Conservation (phyloP, 1,140 invertebrate genomes). For the Drosophila mojavensis region DNA sequence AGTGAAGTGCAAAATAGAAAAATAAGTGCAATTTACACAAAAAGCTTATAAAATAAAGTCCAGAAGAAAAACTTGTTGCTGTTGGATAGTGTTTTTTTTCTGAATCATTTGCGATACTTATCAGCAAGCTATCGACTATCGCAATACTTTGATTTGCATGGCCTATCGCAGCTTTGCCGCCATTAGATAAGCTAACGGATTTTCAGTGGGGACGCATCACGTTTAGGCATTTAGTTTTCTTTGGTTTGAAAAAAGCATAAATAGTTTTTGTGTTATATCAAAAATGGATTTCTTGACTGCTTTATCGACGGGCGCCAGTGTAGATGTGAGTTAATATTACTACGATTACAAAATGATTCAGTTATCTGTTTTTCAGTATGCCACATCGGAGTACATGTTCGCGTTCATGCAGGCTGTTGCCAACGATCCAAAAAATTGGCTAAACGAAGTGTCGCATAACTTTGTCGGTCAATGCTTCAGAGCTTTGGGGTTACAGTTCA, state of each 20-base stretch:
- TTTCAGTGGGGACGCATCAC: background rate
- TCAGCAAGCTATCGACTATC: background rate
- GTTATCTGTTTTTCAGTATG: constrained; percentile 14
- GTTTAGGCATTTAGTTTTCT: too few species aligned
- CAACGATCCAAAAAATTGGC: constrained; percentile 47
- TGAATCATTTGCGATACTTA: background rate
- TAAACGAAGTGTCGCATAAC: constrained; percentile 31
- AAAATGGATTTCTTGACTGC: constrained; percentile 54
- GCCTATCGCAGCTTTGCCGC: background rate
- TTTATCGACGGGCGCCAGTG: constrained; percentile 37
- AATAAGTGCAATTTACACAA: too few species aligned
- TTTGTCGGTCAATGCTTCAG: constrained; percentile 63
- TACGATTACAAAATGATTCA: background rate
- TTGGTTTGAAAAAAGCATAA: background rate
- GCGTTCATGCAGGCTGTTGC: constrained; percentile 39
- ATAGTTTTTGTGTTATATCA: too few species aligned
- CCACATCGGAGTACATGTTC: constrained; percentile 14
- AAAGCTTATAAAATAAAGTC: constrained; percentile 4
- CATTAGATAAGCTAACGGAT: constrained; percentile 18
- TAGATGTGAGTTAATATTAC: constrained; percentile 21
- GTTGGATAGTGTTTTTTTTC: background rate
- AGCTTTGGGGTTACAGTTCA: constrained; percentile 48
- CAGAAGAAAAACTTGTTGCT: too few species aligned
- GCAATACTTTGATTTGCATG: background rate
- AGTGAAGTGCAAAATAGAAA: too few species aligned